A percentile compares a stretch with the other conserved stretches of the same genome.
Evolutionary conservation across 1,140 invertebrate genomes (phyloP).

Genomic region (Trinorchestia longiramus): DNA sequence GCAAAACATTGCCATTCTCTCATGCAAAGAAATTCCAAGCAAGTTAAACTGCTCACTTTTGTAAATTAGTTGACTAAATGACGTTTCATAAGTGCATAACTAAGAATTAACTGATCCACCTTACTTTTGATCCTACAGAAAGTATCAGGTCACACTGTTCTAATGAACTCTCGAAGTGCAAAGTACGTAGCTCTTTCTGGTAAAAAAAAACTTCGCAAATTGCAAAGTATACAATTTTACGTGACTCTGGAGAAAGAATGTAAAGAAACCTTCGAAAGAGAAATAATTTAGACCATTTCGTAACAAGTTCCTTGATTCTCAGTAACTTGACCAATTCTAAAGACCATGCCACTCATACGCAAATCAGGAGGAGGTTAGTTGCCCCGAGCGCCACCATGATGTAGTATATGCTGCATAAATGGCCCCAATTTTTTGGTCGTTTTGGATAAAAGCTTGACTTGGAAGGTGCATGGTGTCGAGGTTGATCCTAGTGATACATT

Average conservation of each 20-base stretch:
- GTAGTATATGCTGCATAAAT: background rate
- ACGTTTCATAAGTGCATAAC: background rate
- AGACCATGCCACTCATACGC: background rate
- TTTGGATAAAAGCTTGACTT: background rate
- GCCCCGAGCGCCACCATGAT: background rate
- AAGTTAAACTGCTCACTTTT: background rate
- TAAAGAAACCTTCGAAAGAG: background rate
- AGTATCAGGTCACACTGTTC: background rate
- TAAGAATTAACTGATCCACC: background rate
- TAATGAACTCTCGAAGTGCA: background rate
- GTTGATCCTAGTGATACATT: too few species aligned
- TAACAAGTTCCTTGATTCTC: background rate
- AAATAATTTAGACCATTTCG: background rate
- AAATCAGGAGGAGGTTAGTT: background rate
- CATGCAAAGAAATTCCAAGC: background rate
- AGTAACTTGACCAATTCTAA: background rate
- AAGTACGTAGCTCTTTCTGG: background rate
- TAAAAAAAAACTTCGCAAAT: background rate
- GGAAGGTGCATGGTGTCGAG: too few species aligned
- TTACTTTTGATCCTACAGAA: background rate
- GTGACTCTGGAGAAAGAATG: background rate
- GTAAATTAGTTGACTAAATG: background rate
- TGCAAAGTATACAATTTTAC: background rate
- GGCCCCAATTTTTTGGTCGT: background rate
- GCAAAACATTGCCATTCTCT: background rate